These are phyloP conservation scores for Microctonus brassicae DNA, from an alignment of 2,888 invertebrate genomes.

Conservation along the genomic window DNA sequence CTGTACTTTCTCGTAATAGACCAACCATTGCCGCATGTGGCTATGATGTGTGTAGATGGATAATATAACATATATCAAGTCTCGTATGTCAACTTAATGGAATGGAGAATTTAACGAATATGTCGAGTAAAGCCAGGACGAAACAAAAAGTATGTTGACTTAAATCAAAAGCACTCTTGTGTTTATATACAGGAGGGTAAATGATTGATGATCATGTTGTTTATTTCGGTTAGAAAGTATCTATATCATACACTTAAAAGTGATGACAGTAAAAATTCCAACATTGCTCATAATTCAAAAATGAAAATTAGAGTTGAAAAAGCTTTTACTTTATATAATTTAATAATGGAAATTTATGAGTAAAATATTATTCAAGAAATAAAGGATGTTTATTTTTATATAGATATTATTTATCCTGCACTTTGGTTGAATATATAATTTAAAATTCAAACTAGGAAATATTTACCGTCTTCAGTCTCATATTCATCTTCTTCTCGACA, in stretches of 20 bases:
- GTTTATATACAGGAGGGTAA: background rate
- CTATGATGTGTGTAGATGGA: background rate
- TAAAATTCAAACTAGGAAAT: background rate
- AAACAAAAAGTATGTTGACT: background rate
- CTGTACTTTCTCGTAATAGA: conserved; percentile 52
- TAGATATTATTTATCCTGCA: too few relatives aligned
- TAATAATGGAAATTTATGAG: too few relatives aligned
- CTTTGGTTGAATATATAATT: too few relatives aligned
- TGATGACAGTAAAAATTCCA: background rate
- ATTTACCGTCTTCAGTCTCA: conserved; percentile 71
- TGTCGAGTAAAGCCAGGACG: background rate
- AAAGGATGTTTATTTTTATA: too few relatives aligned
- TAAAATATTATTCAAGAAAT: too few relatives aligned
- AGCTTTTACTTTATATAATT: too few relatives aligned
- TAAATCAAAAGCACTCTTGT: background rate
- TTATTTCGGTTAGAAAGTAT: background rate
- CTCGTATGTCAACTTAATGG: background rate
- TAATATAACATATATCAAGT: background rate
- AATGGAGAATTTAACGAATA: background rate
- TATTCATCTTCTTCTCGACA: conserved; percentile 89
- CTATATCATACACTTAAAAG: background rate
- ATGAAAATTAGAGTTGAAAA: too few relatives aligned
- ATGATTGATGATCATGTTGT: background rate
- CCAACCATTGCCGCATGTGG: background rate
- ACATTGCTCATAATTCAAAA: background rate